phyloP scores from a whole-genome alignment of 1,140 invertebrate species.

The Leptoteleia sp. region DNA sequence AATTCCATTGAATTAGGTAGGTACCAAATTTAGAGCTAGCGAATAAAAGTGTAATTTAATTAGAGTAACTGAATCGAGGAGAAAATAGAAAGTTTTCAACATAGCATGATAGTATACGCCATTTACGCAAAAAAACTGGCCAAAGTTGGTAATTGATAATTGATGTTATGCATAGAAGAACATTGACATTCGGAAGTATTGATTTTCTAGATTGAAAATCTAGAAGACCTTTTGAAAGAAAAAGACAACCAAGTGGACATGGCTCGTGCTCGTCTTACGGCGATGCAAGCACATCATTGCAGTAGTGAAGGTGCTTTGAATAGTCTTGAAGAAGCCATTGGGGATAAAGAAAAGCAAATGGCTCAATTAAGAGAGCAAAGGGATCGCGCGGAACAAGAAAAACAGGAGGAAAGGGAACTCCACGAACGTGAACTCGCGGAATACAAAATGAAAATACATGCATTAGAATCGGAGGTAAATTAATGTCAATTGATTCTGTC shows the following conservation, averaged over 20 bases:
- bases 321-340: slow-evolving; percentile 96
- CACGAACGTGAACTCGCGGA: slow-evolving; percentile 96
- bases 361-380: slow-evolving; percentile 94
- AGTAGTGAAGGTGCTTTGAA: slow-evolving; percentile 94
- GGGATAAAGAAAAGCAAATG: slow-evolving; percentile 98
- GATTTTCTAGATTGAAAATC: slow-evolving; percentile 92
- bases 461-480: slow-evolving; percentile 90
- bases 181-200: slow-evolving; percentile 34
- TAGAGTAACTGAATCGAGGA: slow-evolving; percentile 26
- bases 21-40: slow-evolving; percentile 16
- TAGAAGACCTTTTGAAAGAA: slow-evolving; percentile 97
- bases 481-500: too few species aligned
- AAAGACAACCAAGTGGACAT: slow-evolving; percentile 99
- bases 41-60: slow-evolving; percentile 14
- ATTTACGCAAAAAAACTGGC: too few species aligned
- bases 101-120: too few species aligned
- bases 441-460: slow-evolving; percentile 96
- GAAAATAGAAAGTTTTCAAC: background rate
- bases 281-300: slow-evolving; percentile 96
- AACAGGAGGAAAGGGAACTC: slow-evolving; percentile 95
- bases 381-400: slow-evolving; percentile 97
- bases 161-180: slow-evolving; percentile 1
- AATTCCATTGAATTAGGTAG: slow-evolving; percentile 40
- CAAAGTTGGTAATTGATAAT: too few species aligned
- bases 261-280: slow-evolving; percentile 92